Base-by-base conservation (phyloP, 1,140 invertebrate species). In the Anagrus nilaparvatae region DNA sequence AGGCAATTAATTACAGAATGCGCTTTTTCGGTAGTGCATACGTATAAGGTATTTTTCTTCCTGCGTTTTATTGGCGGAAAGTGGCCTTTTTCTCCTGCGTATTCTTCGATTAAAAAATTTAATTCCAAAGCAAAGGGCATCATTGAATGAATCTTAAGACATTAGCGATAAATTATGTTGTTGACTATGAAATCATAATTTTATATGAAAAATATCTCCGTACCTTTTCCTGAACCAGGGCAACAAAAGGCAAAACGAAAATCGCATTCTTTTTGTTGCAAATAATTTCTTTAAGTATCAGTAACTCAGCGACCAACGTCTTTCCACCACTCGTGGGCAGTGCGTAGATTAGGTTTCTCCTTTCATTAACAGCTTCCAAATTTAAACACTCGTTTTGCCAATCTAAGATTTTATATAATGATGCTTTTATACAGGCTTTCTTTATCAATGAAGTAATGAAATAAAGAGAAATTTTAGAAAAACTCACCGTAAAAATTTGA, bases 201-300 rank as follows among this genome's bases (percentile, higher is more conserved):
- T 37, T 38, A 18, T 32, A 18, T 42, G 19, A 42, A 38, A 5
- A 38, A 27, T 13, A 5, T 25, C 27, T 10, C 14, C 3, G 14
- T 60, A 82, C 81, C 72, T 97, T 97, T 70, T 98, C 94, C 63
- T 98, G 92, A 4, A 97, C 94, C 54, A 98, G 84, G 7, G 93
- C 84, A 24, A 97, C 87, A 73, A 86, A 97, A 2, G 94, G 94
- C 23, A 98, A 63, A 53, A 97, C 78, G 51, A 97, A 86, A 25
- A 98, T 63, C 20, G 78, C 86, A 77, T 95, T 88, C 51, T 78
- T 81, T 52, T 84, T 79, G 28, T 79, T 71, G 50, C 81, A 79
- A 14, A 94, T 55, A 2, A 97, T 60, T 70, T 95, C 87, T 43
- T 78, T 71, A 1, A 97, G 61, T 69, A 97, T 94, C 21, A 97